These are phyloP conservation scores for Cherax quadricarinatus DNA, from an alignment of 1,140 invertebrate genomes.

Conservation along the genomic window DNA sequence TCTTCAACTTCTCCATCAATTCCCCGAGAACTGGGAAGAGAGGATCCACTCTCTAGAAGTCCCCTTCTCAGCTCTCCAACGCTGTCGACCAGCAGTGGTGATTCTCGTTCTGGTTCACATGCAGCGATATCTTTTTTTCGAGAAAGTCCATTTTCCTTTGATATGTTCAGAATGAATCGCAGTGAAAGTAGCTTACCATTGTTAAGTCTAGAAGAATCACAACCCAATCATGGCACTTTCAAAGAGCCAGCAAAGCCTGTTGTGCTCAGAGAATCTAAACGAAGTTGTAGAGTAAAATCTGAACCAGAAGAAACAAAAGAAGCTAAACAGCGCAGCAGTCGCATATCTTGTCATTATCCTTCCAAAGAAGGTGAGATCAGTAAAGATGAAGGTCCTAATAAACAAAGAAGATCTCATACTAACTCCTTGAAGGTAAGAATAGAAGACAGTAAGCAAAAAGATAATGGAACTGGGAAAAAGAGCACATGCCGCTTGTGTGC, in stretches of 20 bases:
- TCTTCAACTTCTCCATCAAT: slow-evolving; percentile 61
- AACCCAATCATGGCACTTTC: slow-evolving; percentile 57
- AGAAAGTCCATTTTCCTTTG: slow-evolving; percentile 57
- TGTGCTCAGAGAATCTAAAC: slow-evolving; percentile 32
- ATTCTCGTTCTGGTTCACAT: slow-evolving; percentile 55
- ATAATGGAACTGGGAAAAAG: slow-evolving; percentile 20
- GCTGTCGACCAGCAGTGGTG: slow-evolving; percentile 60
- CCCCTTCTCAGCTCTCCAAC: slow-evolving; percentile 60
- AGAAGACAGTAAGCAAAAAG: slow-evolving; percentile 49
- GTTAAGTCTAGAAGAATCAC: slow-evolving; percentile 59
- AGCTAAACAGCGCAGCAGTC: not conserved
- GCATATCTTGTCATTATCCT: not conserved
- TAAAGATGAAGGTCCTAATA: slow-evolving; percentile 27
- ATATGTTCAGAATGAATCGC: slow-evolving; percentile 63
- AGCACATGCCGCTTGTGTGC: slow-evolving; percentile 55
- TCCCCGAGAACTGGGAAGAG: slow-evolving; percentile 39
- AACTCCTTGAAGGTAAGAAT: slow-evolving; percentile 57
- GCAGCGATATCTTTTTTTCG: slow-evolving; percentile 58
- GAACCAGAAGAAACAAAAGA: slow-evolving; percentile 33
- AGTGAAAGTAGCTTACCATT: slow-evolving; percentile 68
- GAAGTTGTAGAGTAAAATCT: not conserved
- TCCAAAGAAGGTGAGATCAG: slow-evolving; percentile 18
- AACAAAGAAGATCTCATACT: slow-evolving; percentile 27
- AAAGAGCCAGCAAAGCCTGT: slow-evolving; percentile 49
- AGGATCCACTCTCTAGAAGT: slow-evolving; percentile 48